These are phyloP conservation scores for Heliconius hewitsoni DNA, from an alignment of 1,140 invertebrate genomes.

Conservation along the genomic window DNA sequence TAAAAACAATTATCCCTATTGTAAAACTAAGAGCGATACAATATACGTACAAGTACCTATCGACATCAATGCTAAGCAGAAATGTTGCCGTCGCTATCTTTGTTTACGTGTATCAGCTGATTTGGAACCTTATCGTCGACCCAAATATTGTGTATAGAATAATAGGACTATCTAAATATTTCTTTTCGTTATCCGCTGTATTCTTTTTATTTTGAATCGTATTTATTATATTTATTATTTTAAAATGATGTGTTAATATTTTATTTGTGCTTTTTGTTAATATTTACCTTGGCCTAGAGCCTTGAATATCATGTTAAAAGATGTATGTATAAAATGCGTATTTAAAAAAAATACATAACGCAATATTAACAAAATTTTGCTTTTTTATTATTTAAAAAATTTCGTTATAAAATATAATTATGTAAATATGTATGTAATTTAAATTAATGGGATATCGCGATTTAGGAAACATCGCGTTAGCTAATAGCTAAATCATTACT, in stretches of 20 bases:
- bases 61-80: constrained; percentile 2
- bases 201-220: not conserved
- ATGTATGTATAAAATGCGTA: constrained; percentile 18
- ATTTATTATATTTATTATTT: not conserved
- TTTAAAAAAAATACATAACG: not conserved
- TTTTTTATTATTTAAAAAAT: not conserved
- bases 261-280: constrained; percentile 13
- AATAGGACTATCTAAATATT: not conserved
- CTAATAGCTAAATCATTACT: not conserved
- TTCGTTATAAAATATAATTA: not conserved
- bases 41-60: not conserved
- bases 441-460: not conserved
- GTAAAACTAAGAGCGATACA: constrained; percentile 13
- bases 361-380: not conserved
- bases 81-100: constrained; percentile 32
- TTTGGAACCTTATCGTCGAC: constrained; percentile 35
- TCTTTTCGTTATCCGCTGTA: not conserved
- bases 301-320: constrained; percentile 37
- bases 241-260: constrained; percentile 1
- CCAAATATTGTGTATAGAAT: constrained; percentile 1
- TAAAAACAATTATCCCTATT: constrained; percentile 43
- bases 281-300: constrained; percentile 42
- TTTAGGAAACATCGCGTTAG: not conserved
- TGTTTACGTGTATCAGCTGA: constrained; percentile 70
- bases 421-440: not conserved